phyloP scores from a whole-genome alignment of 2,888 invertebrate genomes.

The Beris chalybata region DNA sequence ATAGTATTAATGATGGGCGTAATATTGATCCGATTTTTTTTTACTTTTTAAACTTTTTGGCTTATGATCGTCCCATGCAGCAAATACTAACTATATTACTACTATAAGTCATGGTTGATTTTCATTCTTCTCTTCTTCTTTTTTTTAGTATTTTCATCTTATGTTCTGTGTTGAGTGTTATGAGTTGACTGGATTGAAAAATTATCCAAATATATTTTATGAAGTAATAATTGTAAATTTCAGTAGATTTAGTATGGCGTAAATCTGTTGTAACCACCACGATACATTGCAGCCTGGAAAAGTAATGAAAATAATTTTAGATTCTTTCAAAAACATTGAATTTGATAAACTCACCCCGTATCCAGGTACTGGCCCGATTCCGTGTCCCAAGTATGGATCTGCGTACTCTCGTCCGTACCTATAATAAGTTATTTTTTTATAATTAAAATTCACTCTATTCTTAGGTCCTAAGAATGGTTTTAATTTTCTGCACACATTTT shows the following conservation, averaged over 20 bases:
- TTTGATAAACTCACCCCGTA: slow-evolving; percentile 78
- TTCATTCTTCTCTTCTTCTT: background rate
- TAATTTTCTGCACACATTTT: slow-evolving; percentile 3
- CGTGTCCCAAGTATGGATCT: slow-evolving; percentile 92
- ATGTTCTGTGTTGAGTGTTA: background rate
- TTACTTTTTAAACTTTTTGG: too few species aligned
- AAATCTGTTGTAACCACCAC: slow-evolving; percentile 93
- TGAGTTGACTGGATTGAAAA: slow-evolving; percentile 30
- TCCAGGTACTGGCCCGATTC: slow-evolving; percentile 94
- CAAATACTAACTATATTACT: slow-evolving; percentile 5
- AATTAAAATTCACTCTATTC: background rate
- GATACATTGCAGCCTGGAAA: slow-evolving; percentile 84
- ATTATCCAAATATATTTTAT: slow-evolving; percentile 34
- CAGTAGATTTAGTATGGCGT: slow-evolving; percentile 76
- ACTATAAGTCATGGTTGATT: slow-evolving; percentile 20
- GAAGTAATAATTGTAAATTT: slow-evolving; percentile 33
- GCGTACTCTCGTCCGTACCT: slow-evolving; percentile 90
- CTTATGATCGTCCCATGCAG: slow-evolving; percentile 10
- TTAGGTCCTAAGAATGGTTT: too few species aligned
- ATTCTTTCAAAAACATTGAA: background rate
- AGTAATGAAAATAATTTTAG: slow-evolving; percentile 32
- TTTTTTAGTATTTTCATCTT: slow-evolving; percentile 7
- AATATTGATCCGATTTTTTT: too few species aligned
- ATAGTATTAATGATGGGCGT: too few species aligned
- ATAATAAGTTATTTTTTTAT: slow-evolving; percentile 42